These are phyloP conservation scores for Bucorvus abyssinicus DNA, from an alignment of 2,797 vertebrate genomes.

Conservation along the genomic window DNA sequence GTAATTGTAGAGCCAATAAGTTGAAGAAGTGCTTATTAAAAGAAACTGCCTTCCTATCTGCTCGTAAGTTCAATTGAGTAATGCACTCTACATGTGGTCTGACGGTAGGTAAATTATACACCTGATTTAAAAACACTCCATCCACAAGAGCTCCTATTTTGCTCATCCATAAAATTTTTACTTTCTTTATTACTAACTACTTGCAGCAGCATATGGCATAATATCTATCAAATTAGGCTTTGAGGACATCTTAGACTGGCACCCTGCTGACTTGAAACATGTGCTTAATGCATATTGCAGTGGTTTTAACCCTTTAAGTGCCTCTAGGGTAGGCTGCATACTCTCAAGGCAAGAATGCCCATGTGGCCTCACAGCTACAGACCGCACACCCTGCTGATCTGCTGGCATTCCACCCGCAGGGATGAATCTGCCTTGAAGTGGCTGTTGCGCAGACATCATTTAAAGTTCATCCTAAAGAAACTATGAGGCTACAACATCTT, in stretches of 20 bases:
- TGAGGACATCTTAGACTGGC: slow-evolving; percentile 83
- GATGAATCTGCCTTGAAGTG: background rate
- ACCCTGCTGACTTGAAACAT: slow-evolving; percentile 82
- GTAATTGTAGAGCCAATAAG: slow-evolving; percentile 88
- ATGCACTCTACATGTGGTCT: slow-evolving; percentile 84
- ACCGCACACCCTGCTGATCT: background rate
- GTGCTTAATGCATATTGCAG: slow-evolving; percentile 80
- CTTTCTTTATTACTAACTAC: slow-evolving; percentile 83
- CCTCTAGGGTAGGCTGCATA: background rate
- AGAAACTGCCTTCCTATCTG: slow-evolving; percentile 88
- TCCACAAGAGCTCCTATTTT: slow-evolving; percentile 84
- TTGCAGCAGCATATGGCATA: slow-evolving; percentile 82
- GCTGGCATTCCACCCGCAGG: background rate
- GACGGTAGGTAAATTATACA: slow-evolving; percentile 86
- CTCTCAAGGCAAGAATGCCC: slow-evolving; percentile 37
- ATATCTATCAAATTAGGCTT: slow-evolving; percentile 87
- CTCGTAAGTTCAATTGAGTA: slow-evolving; percentile 89
- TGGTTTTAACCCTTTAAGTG: slow-evolving; percentile 76
- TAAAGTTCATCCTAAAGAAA: background rate
- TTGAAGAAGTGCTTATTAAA: slow-evolving; percentile 87
- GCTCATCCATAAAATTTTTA: slow-evolving; percentile 86
- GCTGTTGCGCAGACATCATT: background rate
- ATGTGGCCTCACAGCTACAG: background rate
- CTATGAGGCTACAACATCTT: background rate
- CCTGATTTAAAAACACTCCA: slow-evolving; percentile 89